These are phyloP conservation scores for Tigriopus californicus DNA, from an alignment of 2,888 invertebrate species.

Conservation along the genomic window DNA sequence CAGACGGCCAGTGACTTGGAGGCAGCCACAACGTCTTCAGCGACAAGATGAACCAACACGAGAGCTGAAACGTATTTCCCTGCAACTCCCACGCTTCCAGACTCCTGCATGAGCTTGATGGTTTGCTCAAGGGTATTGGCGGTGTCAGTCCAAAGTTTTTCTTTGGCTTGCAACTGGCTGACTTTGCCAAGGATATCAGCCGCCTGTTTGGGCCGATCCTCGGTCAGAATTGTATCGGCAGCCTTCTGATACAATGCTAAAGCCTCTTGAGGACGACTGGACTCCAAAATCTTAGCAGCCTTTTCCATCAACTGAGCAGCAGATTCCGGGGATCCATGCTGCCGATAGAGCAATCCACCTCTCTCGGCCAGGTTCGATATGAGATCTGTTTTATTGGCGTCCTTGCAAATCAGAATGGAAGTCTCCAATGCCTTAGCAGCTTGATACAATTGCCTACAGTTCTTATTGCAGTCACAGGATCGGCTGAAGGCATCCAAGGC, in stretches of 20 bases:
- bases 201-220: slow-evolving; percentile 8
- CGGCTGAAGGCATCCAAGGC: background rate
- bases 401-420: background rate
- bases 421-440: slow-evolving; percentile 6
- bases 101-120: background rate
- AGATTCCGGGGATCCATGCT: slow-evolving; percentile 4
- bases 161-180: background rate
- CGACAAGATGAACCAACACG: slow-evolving; percentile 1
- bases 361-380: background rate
- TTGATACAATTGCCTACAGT: slow-evolving; percentile 2
- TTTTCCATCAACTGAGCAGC: slow-evolving; percentile 8
- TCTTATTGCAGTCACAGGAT: slow-evolving; percentile 2
- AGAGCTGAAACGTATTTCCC: background rate
- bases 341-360: slow-evolving; percentile 4
- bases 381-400: background rate
- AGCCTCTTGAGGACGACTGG: background rate
- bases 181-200: background rate
- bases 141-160: background rate
- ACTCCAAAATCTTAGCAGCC: slow-evolving; percentile 8
- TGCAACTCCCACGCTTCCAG: background rate
- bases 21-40: slow-evolving; percentile 8
- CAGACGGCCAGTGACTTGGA: background rate
- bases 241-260: slow-evolving; percentile 6
- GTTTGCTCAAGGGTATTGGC: background rate
- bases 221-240: slow-evolving; percentile 5